These are phyloP conservation scores for Axea sp. DNA, from an alignment of 2,888 invertebrate species.

Conservation along the genomic window DNA sequence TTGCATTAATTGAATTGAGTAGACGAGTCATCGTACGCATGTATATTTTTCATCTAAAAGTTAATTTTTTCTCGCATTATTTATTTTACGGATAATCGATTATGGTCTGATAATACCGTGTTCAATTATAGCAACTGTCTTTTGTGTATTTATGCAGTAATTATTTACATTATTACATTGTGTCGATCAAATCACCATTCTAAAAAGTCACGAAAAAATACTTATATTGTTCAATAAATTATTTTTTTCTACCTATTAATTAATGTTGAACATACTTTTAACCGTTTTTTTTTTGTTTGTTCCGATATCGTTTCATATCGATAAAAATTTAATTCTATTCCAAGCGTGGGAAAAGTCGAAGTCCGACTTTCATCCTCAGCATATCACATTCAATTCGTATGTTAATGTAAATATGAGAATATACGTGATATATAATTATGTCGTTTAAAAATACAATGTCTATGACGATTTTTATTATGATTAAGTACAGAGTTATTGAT, in stretches of 20 bases:
- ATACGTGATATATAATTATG: constrained; percentile 57
- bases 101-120: neutral
- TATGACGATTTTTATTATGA: constrained; percentile 49
- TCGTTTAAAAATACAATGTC: constrained; percentile 58
- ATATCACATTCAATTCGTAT: constrained; percentile 56
- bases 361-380: constrained; percentile 36
- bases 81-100: constrained; percentile 12
- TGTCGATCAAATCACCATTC: constrained; percentile 52
- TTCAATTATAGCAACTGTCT: constrained; percentile 46
- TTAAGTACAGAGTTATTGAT: constrained; percentile 34
- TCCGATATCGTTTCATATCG: neutral
- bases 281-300: constrained; percentile 28
- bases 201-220: constrained; percentile 28
- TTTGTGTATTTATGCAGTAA: constrained; percentile 25
- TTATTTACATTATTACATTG: constrained; percentile 42
- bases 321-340: neutral
- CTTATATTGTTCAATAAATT: constrained; percentile 44
- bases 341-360: constrained; percentile 14
- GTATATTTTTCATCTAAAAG: constrained; percentile 1
- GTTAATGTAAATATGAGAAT: constrained; percentile 45
- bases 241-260: constrained; percentile 46
- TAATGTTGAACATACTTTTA: constrained; percentile 26
- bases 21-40: neutral
- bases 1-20: constrained; percentile 43
- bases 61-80: constrained; percentile 3